phyloP scores from a whole-genome alignment of 2,797 vertebrate genomes.

The Rhinophrynus dorsalis region DNA sequence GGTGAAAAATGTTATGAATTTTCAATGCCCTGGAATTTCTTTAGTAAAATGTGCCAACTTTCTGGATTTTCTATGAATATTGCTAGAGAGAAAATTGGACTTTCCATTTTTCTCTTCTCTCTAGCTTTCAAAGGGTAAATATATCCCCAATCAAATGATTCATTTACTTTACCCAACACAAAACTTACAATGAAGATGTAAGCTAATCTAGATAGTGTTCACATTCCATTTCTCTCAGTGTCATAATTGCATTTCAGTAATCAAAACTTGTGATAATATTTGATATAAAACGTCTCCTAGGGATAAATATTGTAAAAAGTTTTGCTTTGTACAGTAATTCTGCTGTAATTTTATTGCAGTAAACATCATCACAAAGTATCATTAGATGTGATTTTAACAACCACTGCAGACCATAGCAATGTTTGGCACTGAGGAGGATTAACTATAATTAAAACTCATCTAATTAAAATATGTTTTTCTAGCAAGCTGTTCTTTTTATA shows the following conservation, averaged over 20 bases:
- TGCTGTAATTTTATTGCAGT: constrained; percentile 19
- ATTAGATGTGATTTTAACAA: constrained; percentile 41
- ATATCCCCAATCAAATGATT: no score
- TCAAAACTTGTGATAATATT: constrained; percentile 15
- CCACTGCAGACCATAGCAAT: constrained; percentile 32
- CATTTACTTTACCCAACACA: no score
- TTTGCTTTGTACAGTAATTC: constrained; percentile 20
- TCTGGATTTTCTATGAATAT: no score
- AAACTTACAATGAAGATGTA: background rate
- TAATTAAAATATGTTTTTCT: constrained; percentile 22
- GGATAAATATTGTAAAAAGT: background rate
- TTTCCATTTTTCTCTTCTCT: no score
- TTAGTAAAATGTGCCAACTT: no score
- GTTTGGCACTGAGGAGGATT: constrained; percentile 27
- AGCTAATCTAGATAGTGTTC: background rate
- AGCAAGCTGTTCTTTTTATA: constrained; percentile 43
- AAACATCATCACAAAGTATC: constrained; percentile 42
- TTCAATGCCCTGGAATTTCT: no score
- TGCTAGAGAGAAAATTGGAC: no score
- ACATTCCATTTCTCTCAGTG: background rate
- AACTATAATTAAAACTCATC: constrained; percentile 24
- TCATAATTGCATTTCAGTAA: background rate
- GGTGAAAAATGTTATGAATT: no score
- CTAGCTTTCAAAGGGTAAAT: no score
- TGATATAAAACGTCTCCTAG: background rate